A percentile compares a stretch with the other conserved stretches of the same genome.
Evolutionary conservation across 2,113 vertebrate species (phyloP).

Genomic region (Lynx canadensis): DNA sequence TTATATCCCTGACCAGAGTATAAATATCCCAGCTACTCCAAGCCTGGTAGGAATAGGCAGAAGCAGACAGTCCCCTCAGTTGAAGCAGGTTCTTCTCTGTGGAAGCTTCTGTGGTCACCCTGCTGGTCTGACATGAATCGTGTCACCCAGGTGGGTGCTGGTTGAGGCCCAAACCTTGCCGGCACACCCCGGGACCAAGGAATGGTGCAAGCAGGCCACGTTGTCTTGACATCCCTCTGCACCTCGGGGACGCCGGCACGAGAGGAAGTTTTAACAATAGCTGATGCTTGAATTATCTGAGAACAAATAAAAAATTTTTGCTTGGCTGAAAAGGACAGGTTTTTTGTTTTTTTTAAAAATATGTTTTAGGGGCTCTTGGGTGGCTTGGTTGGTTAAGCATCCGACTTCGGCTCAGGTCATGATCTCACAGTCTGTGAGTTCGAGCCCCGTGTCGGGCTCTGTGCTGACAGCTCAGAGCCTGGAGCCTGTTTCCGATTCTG

Average conservation of each 20-base stretch:
- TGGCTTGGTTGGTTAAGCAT: too few species aligned
- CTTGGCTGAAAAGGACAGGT: background rate
- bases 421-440: too few species aligned
- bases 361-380: too few species aligned
- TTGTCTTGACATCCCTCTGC: rapidly evolving
- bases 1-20: constrained; percentile 54
- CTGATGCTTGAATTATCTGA: background rate
- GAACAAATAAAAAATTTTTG: constrained; percentile 6
- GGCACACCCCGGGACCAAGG: background rate
- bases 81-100: background rate
- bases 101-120: background rate
- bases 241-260: background rate
- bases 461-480: too few species aligned
- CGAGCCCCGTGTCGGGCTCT: too few species aligned
- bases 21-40: background rate
- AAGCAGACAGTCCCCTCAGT: background rate
- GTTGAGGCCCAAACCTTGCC: background rate
- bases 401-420: too few species aligned
- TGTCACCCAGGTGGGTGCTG: background rate
- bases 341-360: too few species aligned
- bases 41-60: background rate
- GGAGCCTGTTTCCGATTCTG: too few species aligned
- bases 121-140: background rate
- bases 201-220: rapidly evolving
- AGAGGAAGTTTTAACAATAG: constrained; percentile 60